phyloP scores from a whole-genome alignment of 1,140 invertebrate genomes.

The Pseudomyrmex flavicornis region DNA sequence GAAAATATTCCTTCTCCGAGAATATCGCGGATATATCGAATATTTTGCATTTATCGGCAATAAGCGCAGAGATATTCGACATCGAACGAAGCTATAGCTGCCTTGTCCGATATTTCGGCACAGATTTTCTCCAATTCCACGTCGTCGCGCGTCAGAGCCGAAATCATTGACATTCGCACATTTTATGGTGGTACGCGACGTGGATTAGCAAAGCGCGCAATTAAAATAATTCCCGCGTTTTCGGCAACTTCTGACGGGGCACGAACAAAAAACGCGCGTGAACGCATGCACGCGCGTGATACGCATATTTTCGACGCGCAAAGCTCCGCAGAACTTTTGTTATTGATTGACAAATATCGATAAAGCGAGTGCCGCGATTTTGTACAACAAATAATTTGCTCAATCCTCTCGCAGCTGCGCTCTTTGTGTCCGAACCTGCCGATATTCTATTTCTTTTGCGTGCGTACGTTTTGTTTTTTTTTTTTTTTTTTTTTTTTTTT shows the following conservation, averaged over 20 bases:
- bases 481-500: background rate
- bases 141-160: background rate
- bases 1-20: background rate
- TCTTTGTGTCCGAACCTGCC: no score
- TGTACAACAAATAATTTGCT: slow-evolving; percentile 7
- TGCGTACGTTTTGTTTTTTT: background rate
- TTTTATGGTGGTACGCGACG: no score
- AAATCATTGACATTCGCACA: slow-evolving; percentile 17
- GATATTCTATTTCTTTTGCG: background rate
- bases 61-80: slow-evolving; percentile 7
- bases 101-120: slow-evolving; percentile 9
- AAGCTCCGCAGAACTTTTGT: slow-evolving; percentile 7
- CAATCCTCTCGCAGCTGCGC: slow-evolving; percentile 1
- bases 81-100: background rate
- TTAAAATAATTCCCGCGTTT: slow-evolving; percentile 43
- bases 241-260: background rate
- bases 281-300: background rate
- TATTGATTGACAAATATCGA: slow-evolving; percentile 40
- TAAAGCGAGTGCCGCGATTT: slow-evolving; percentile 18
- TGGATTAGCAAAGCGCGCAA: background rate
- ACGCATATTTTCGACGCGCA: background rate
- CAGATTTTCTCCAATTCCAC: background rate
- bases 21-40: slow-evolving; percentile 8
- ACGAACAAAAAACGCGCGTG: slow-evolving; percentile 4
- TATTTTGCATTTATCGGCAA: background rate